Evolutionary conservation across 2,113 vertebrate genomes (phyloP), one percentile per base, ranked within the genome.

Genomic region (Numida meleagris): DNA sequence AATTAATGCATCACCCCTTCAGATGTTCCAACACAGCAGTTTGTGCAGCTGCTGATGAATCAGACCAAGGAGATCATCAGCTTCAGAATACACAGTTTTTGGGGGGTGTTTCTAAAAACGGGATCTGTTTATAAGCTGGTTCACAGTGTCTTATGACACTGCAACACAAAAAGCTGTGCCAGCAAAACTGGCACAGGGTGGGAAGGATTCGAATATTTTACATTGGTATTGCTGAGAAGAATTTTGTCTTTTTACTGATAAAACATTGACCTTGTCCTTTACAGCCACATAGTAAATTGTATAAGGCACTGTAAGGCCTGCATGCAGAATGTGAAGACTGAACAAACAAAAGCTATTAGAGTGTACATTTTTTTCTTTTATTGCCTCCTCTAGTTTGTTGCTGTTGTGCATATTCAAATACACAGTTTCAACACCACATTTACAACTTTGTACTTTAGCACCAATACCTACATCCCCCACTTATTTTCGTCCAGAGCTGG

Each of bases 41-140:
- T 94, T 92, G 51, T 89, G 77, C 94, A 96, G 96, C 93, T 95
- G 93, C 29, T 80, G 88, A 74, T 96, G 95, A 96, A 80, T 96
- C 93, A 96, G 48, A 62, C 50, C 46, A 36, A 91, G 58, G 38
- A 88, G 34, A 58, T 83, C 75, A 71, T 42, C 33, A 73, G 14
- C 82, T 73, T 76, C 71, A 90, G 65, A 77, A 95, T 86, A 74
- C 17, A 38, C 20, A 68, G 25, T 40, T 74, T 50, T 82, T 91
- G 16, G 67, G 65, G 42, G 46, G 9, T 27, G 50, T 83, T 93
- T 90, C 79, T 91, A 43, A 77, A 96, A 65, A 40, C 50, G 6
- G 10, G 5, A 31, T 88, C 36, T 91, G 72, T 82, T 91, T 89
- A 53, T 59, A 88, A 72, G 48, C 27, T 86, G 21, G 8, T 77